Percentiles rank a stretch among this genome's conserved stretches.
Conservation (phyloP, 92 coral and sea anemone species). For the Palythoa heliodiscus region DNA sequence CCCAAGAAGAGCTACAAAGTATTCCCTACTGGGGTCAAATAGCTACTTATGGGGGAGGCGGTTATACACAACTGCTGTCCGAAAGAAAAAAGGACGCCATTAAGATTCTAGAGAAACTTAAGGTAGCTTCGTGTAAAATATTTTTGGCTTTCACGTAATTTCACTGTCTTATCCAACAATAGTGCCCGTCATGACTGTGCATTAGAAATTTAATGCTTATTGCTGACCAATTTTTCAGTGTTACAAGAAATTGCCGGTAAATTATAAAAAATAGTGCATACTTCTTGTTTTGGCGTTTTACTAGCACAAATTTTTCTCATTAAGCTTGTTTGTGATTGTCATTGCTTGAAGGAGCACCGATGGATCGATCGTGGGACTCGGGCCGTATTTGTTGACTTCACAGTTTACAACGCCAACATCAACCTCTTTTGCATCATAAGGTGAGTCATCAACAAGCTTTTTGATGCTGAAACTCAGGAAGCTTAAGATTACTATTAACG, state of each 20-base stretch:
- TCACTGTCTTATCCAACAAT: too few species aligned
- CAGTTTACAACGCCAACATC: neutral
- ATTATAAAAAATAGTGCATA: too few species aligned
- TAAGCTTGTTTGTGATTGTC: too few species aligned
- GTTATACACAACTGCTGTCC: constrained; percentile 54
- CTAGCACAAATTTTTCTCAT: too few species aligned
- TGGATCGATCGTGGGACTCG: neutral
- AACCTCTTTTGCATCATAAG: neutral
- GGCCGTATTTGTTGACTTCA: neutral
- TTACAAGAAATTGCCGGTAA: too few species aligned
- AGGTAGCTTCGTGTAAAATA: neutral
- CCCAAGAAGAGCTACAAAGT: constrained; percentile 51
- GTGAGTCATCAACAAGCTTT: neutral
- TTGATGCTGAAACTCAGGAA: too few species aligned
- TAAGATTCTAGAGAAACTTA: constrained; percentile 35
- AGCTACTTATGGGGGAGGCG: constrained; percentile 60
- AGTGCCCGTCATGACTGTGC: too few species aligned
- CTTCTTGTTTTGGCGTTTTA: too few species aligned
- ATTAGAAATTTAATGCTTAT: too few species aligned
- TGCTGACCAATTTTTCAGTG: too few species aligned
- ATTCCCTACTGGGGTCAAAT: constrained; percentile 59
- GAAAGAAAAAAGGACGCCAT: constrained; percentile 40
- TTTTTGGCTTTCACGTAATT: too few species aligned
- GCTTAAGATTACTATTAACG: too few species aligned
- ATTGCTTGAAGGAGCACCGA: neutral